Base-by-base conservation (phyloP, 2,797 vertebrate genomes). In the Otolemur crassicaudatus region DNA sequence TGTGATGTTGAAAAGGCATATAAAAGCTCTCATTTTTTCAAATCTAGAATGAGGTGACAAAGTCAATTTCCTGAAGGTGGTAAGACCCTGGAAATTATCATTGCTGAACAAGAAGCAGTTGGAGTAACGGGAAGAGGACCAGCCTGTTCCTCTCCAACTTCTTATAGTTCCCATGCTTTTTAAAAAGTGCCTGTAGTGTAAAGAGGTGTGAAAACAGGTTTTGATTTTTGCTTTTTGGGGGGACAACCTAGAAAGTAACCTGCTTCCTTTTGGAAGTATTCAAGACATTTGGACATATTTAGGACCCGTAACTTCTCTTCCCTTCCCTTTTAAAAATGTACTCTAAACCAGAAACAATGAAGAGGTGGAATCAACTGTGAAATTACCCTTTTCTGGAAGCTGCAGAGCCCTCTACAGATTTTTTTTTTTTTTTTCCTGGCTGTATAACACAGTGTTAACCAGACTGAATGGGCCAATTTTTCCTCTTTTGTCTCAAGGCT, bases 401-500 rank as follows among this genome's bases (percentile, higher is more conserved):
- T 53, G 46, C 14, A 2, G 93, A 75, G 27, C 9, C 27, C 20
- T 77, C 27, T 90, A 16, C 19, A 11, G 40, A 5, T 40, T 43
- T 43, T 37, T 37, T 40, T 43, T 43, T 53, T 53, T 56, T 77
- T 94, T 87, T 86, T 81, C 49, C 46, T 82, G 40, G 23, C 17
- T 85, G 20, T 29, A 7, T 76, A 40, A 65, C n/a, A 63, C 20
- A 1, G 1, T 90, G 8, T 90, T 83, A 86, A 84, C 29, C 7
- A n/a, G 40, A 84, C 2, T 70, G 56, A 91, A 72, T 46, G 20
- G 31, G 5, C 25, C 46, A 37, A 2, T 69, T 86, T 87, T 84
- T 56, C 63, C n/a, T 58, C 85, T 96, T 96, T 90, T 53, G 53
- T 91, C 43, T 94, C 22, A 61, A 79, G 23, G 20, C 90, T 87